Evolutionary conservation across 2,888 invertebrate genomes (phyloP), one percentile per base, ranked within the genome.

Genomic region (Drosophila cognata): DNA sequence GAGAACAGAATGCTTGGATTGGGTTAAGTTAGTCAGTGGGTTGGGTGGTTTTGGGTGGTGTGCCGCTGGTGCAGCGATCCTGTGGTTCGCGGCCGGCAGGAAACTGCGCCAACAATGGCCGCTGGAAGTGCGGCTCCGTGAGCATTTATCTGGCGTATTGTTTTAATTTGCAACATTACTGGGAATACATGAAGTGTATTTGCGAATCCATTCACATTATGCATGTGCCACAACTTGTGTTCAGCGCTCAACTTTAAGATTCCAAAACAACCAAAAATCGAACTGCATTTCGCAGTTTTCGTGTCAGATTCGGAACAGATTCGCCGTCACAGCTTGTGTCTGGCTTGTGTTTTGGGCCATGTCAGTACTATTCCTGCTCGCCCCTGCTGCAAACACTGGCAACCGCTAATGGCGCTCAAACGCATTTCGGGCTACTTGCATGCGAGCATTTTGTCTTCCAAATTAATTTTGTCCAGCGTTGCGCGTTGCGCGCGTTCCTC

Each of bases 111-210:
- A 88, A 82, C 84, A 88, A 88, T 82, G 84, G 74, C 61, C 48
- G 48, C 76, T 75, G 89, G 91, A 90, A 79, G 89, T 91, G 77
- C 81, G 86, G 80, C 79, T 84, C 85, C 68, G 69, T 89, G 84
- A 73, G 77, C 90, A 89, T 89, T 91, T 85, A 88, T 76, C 73
- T 71, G 85, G 84, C 89, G 91, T 91, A 87, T 87, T 87, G 87
- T 87, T 91, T 90, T 89, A 88, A 87, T 84, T 90, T 79, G 71
- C 70, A 63, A 60, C 76, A 84, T 86, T 80, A 77, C 73, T 29
- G 41, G 4, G 46, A 81, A 74, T 29, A 48, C 50, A 46, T 56
- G 46, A 53, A 43, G 55, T 63, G 57, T 35, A 38, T 61, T 61
- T 59, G 36, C 31, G 53, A 65, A 48, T 71, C 56, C 75, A 67